Evolutionary conservation across 1,140 invertebrate species (phyloP).

Genomic region (Cotesia chilonis): DNA sequence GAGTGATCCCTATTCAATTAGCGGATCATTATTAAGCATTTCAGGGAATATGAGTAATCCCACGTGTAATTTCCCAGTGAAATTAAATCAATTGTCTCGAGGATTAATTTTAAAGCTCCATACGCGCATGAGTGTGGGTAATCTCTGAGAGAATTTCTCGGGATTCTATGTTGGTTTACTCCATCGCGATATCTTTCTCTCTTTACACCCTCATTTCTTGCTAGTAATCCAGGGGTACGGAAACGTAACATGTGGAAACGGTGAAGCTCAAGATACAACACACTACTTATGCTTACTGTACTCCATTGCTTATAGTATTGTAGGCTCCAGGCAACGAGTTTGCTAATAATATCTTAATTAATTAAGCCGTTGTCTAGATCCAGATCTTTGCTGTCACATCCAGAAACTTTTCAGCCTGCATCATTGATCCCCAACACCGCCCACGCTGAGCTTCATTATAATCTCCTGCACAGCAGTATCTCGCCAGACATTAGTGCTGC

Average conservation of each 20-base stretch:
- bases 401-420: no score
- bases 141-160: constrained; percentile 20
- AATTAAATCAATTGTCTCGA: constrained; percentile 36
- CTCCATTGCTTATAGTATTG: background rate
- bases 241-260: background rate
- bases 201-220: background rate
- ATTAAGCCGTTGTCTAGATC: constrained; percentile 8
- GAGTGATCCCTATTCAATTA: constrained; percentile 33
- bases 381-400: no score
- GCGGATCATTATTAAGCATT: constrained; percentile 31
- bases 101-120: constrained; percentile 33
- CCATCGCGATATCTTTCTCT: background rate
- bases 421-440: no score
- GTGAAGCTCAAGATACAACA: background rate
- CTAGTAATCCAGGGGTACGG: background rate
- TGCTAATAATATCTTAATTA: background rate
- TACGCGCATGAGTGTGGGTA: constrained; percentile 19
- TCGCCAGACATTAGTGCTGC: no score
- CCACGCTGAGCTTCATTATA: no score
- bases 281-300: background rate
- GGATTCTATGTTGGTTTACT: constrained; percentile 15
- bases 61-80: constrained; percentile 30
- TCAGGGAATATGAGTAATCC: constrained; percentile 32
- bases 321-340: no score
- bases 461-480: no score